A percentile compares a stretch with the other conserved stretches of the same genome.
phyloP scores from a whole-genome alignment of 1,140 invertebrate species.

The Onthophagus taurus region DNA sequence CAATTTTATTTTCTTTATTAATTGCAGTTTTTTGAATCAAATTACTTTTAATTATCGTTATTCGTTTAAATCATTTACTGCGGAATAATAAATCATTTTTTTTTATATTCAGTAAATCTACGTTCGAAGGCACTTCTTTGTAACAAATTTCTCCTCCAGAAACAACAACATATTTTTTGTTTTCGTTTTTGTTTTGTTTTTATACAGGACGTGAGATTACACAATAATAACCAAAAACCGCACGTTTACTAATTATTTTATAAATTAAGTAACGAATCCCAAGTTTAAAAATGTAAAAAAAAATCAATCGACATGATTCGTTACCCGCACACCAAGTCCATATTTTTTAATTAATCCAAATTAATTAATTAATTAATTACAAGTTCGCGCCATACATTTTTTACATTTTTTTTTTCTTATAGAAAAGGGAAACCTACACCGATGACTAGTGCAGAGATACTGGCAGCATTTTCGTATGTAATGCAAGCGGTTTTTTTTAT shows the following conservation, averaged over 20 bases:
- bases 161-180: slow-evolving; percentile 6
- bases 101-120: too few relatives aligned
- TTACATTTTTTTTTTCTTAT: slow-evolving; percentile 2
- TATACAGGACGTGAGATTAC: neutral
- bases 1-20: too few relatives aligned
- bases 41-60: too few relatives aligned
- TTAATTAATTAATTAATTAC: neutral
- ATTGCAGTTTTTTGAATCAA: too few relatives aligned
- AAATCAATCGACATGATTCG: too few relatives aligned
- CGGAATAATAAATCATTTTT: too few relatives aligned
- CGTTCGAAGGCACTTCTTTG: slow-evolving; percentile 11
- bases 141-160: slow-evolving; percentile 8
- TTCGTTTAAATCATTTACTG: too few relatives aligned
- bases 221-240: neutral
- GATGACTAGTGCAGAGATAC: slow-evolving; percentile 9
- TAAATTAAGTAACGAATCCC: too few relatives aligned
- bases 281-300: too few relatives aligned
- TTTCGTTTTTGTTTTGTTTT: neutral
- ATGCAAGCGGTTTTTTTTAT: slow-evolving; percentile 4
- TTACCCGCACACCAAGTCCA: too few relatives aligned
- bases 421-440: slow-evolving; percentile 4
- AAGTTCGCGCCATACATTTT: neutral
- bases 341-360: neutral
- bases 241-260: neutral
- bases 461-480: slow-evolving; percentile 7